Base-by-base conservation (phyloP, 2,797 vertebrate genomes). In the Sus cebifrons region DNA sequence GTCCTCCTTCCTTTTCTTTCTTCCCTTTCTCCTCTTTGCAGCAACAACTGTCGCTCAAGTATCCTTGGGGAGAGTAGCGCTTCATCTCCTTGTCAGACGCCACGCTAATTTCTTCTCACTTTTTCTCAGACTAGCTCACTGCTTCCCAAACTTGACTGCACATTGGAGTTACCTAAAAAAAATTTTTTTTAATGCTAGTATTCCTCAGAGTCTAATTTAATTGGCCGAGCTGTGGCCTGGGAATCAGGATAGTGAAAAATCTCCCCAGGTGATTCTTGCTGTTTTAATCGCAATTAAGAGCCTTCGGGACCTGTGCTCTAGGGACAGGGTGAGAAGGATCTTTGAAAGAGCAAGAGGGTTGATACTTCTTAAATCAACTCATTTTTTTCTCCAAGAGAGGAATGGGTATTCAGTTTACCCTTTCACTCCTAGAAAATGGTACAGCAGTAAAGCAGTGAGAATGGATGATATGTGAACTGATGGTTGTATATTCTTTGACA, bases 131-230 rank as follows among this genome's bases (percentile, higher is more conserved):
- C 82, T 62, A 56, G 67, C 58, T 32, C 54, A 36, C 79, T 68
- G 74, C 21, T 70, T n/a, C 94, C 81, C 75, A 81, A 71, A 89
- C 73, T 73, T 62, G 49, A 32, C 65, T 74, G 62, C 56, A n/a
- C 75, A 54, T 1, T 56, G 20, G 36, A 90, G 56, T 81, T 79
- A 91, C 40, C 71, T 79, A 79, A 36, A 25, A 58, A 79, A 52
- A 67, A n/a, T 23, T 1, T 4, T 23, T 10, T 77, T 44, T 23
- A 60, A 89, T 65, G 56, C 23, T 92, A 29, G n/a, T 87, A 36
- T 52, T 75, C 54, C 58, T 92, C 20, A 20, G 49, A 79, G 78
- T 79, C 29, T 94, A 75, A 73, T 92, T 91, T 93, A 94, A 96
- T 93, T 91, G 81, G 27, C 40, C 40, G 11, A 21, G 2, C 62